Base-by-base conservation (phyloP, 2,888 invertebrate genomes). In the Limnephilus marmoratus region DNA sequence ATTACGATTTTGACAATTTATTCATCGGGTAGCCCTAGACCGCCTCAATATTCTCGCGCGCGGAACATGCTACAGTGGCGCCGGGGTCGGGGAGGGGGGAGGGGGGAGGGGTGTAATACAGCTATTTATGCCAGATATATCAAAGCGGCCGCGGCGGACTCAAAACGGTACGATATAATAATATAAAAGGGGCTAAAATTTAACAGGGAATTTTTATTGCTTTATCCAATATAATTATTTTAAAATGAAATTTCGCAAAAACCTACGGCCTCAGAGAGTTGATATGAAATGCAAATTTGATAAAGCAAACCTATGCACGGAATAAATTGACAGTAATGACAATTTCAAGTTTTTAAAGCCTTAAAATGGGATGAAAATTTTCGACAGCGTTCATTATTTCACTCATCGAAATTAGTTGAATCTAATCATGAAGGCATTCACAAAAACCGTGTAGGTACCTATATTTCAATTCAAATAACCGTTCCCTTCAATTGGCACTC, bases 1-100 rank as follows among this genome's bases (percentile, higher is more conserved):
- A 88, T 88, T 88, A 88, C 80, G 88, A 88, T 88, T 86, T 80
- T 88, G 88, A 88, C 88, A 88, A 88, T 88, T 88, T 88, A 88
- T 88, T 88, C 88, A 88, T 88, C 80, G 88, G 88, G 31, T 45
- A 45, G 41, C 86, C 86, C 45, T 41, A 85, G 85, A 85, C 45
- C 86, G 86, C 41, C 86, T 41, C 86, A 49, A 86, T 86, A 86
- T 86, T 86, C 86, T 86, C 86, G 86, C 86, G 86, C 86, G 86
- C 24, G 86, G 15, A 86, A 49, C 86, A 86, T 29, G 86, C 45
- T 41, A 86, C 37, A 29, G 49, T 2, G 29, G 86, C 45, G 86
- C 29, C 12, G 68, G 24, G 24, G 68, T n/a, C 24, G 24, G 68
- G 7, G 37, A 0, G 24, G 24, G 24, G 68, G 7, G 37, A 0